Base-by-base conservation (phyloP, 2,113 vertebrate species). In the Gobius niger region DNA sequence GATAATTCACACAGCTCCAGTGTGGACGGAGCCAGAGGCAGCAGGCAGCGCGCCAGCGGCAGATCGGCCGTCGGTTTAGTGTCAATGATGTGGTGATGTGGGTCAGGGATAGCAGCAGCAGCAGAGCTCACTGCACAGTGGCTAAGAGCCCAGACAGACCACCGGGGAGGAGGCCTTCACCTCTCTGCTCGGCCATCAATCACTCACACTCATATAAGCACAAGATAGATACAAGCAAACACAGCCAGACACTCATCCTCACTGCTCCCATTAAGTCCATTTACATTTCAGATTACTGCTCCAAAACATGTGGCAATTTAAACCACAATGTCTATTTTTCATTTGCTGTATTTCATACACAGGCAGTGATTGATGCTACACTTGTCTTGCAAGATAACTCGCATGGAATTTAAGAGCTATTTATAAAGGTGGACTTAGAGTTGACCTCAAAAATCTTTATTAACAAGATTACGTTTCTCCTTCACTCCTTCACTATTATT, bases 31-130 rank as follows among this genome's bases (percentile, higher is more conserved):
- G 83, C 88, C 85, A 84, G 68, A 72, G 87, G 88, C 77, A 81
- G 75, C 9, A 73, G 87, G 88, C 77, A 81, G 75, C 11, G 76
- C 72, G 77, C 87, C 83, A 86, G 56, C 65, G 72, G 85, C 85
- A 85, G 90, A 90, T 81, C 82, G 83, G 81, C 78, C 82, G 85
- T 90, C 76, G 78, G 85, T 90, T 90, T 88, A 86, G 86, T 86
- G 88, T 91, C 86, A 91, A 86, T 87, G 81, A 83, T 78, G 82
- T 85, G 85, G 86, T 81, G 83, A 87, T 88, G 73, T 77, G 87
- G 90, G 89, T 92, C 91, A 91, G 82, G 82, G 89, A 87, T 72
- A 88, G 82, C 88, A 88, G 84, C 89, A 84, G 84, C 79, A 84
- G 84, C 77, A 84, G 82, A 71, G 84, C 86, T 87, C 88, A 80